Percentiles rank a stretch among this genome's conserved stretches.
phyloP scores from a whole-genome alignment of 2,888 invertebrate species.

The Deilephila porcellus region DNA sequence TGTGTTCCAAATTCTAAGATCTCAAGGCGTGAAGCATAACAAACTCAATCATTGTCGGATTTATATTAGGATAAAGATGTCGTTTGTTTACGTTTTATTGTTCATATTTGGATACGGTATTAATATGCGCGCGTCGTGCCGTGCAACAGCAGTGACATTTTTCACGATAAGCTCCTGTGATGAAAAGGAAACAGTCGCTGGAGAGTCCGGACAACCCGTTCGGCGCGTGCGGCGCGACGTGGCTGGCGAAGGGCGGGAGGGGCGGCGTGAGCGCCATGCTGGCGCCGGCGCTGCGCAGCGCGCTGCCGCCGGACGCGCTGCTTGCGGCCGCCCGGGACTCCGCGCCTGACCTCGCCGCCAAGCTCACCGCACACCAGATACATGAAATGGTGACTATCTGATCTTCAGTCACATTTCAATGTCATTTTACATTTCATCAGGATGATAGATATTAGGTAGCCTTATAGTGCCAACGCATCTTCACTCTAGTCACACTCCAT shows the following conservation, averaged over 20 bases:
- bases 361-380: slow-evolving; percentile 89
- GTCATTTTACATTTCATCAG: too few species aligned
- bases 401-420: neutral
- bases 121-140: slow-evolving; percentile 14
- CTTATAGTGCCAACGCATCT: too few species aligned
- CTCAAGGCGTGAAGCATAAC: too few species aligned
- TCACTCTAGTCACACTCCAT: too few species aligned
- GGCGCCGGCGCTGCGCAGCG: slow-evolving; percentile 83
- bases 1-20: too few species aligned
- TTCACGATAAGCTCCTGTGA: slow-evolving; percentile 66
- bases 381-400: slow-evolving; percentile 90
- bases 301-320: slow-evolving; percentile 89
- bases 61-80: too few species aligned
- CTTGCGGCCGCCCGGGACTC: slow-evolving; percentile 95
- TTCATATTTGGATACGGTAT: neutral
- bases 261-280: slow-evolving; percentile 80
- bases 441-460: too few species aligned
- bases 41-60: too few species aligned
- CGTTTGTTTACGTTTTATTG: too few species aligned
- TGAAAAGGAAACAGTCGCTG: slow-evolving; percentile 87
- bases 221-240: slow-evolving; percentile 78
- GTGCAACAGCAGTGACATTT: slow-evolving; percentile 46
- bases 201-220: slow-evolving; percentile 85
- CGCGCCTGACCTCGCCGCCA: slow-evolving; percentile 91
- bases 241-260: slow-evolving; percentile 71